Base-by-base conservation (phyloP, 1,140 invertebrate genomes). In the Drosophila nannoptera region DNA sequence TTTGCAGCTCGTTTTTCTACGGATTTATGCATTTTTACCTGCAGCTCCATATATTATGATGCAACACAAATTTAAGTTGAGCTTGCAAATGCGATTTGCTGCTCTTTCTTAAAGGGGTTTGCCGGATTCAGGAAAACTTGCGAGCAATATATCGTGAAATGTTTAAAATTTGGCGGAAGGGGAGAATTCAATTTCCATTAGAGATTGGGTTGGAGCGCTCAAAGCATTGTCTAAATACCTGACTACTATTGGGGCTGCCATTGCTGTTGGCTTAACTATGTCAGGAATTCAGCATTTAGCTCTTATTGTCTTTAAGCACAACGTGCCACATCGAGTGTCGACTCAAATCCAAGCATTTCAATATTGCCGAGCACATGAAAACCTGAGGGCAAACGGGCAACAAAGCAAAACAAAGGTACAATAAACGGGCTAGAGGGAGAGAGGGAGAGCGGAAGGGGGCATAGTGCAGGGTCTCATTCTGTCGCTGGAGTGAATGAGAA, bases 171-270 rank as follows among this genome's bases (percentile, higher is more conserved):
- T 5, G 16, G 32, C 14, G 8, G 16, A 42, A 56, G 31, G 11
- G n/a, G 16, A 55, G 38, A 12, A 48, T 46, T 43, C 5, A n/a
- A 36, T 6, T 46, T 29, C 2, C 11, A 43, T 35, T 9, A 12
- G 5, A 35, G 32, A 9, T 52, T 53, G 22, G 4, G 12, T n/a
- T 14, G 40, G 1, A 12, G 31, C 29, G 7, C 50, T 78, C 70
- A 78, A 70, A 78, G 70, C 58, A 66, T 54, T 66, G 61, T 69
- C 70, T 73, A 63, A 80, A 58, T 60, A 42, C 38, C 50, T 33
- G 58, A 32, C 11, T 59, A 43, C 9, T n/a, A 3, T n/a, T 14
- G 32, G 22, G 49, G 50, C 36, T 12, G 11, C 12, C 33, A 46
- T 33, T 54, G 45, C 14, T 32, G 14, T 42, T 56, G 48, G 40